Percentiles rank a stretch among this genome's conserved stretches.
These are phyloP conservation scores for Paracyprichromis sp. DNA, from an alignment of 2,113 vertebrate genomes.

Conservation along the genomic window DNA sequence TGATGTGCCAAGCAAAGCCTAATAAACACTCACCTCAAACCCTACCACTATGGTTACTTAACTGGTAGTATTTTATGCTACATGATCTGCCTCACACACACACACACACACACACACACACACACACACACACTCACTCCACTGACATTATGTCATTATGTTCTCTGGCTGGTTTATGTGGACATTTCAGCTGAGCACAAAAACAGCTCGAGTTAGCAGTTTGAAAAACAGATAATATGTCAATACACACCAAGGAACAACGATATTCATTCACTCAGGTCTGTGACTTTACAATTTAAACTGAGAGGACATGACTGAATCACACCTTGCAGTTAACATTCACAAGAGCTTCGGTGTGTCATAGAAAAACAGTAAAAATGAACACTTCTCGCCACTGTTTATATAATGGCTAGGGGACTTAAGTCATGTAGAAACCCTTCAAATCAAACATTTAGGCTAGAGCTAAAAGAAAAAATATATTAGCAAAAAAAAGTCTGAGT, in stretches of 20 bases:
- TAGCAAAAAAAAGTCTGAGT: not conserved
- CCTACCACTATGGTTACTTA: conserved; percentile 41
- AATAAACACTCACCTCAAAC: conserved; percentile 53
- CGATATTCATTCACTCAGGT: conserved; percentile 12
- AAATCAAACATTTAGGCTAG: conserved; percentile 55
- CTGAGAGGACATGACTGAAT: not conserved
- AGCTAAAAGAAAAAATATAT: conserved; percentile 9
- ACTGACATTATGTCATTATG: conserved; percentile 43
- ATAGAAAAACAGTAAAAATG: conserved; percentile 20
- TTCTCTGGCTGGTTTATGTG: conserved; percentile 17
- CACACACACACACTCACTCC: not conserved
- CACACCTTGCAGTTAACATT: conserved; percentile 5
- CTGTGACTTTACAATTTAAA: conserved; percentile 23
- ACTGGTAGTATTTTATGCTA: conserved; percentile 49
- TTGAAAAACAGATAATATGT: conserved; percentile 48
- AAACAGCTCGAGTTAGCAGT: conserved; percentile 31
- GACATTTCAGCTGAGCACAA: conserved; percentile 39
- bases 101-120: too few relatives aligned
- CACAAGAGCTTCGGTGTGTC: conserved; percentile 8
- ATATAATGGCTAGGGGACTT: conserved; percentile 1
- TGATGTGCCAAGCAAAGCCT: conserved; percentile 60
- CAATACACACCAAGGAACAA: conserved; percentile 13
- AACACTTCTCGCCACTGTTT: conserved; percentile 49
- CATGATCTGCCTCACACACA: not conserved
- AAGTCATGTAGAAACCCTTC: conserved; percentile 37